A percentile compares a stretch with the other conserved stretches of the same genome.
Evolutionary conservation across 2,888 invertebrate species (phyloP).

Genomic region (Melipona beecheii): DNA sequence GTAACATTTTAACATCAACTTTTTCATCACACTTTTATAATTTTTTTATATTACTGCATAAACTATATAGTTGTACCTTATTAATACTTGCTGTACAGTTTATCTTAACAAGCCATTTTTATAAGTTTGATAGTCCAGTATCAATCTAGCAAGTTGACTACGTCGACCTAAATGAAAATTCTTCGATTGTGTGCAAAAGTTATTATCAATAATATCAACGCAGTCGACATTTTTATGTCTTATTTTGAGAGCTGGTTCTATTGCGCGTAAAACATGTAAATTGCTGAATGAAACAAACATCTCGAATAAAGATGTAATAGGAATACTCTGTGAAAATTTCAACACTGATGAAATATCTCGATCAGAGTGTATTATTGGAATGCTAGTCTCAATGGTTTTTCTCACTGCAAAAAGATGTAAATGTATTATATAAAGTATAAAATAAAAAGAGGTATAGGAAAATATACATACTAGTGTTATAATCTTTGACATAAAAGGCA

Average conservation of each 20-base stretch:
- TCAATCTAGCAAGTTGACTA: slow-evolving; percentile 86
- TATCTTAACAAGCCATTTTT: slow-evolving; percentile 19
- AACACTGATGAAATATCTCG: slow-evolving; percentile 87
- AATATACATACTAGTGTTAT: slow-evolving; percentile 86
- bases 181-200: slow-evolving; percentile 75
- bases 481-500: slow-evolving; percentile 94
- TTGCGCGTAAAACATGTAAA: slow-evolving; percentile 90
- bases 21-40: neutral
- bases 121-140: slow-evolving; percentile 83
- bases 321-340: slow-evolving; percentile 82
- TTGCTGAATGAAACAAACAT: slow-evolving; percentile 89
- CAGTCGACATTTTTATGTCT: slow-evolving; percentile 84
- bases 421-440: neutral
- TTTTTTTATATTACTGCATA: neutral
- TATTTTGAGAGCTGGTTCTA: slow-evolving; percentile 91
- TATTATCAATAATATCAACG: slow-evolving; percentile 75
- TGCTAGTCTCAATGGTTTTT: slow-evolving; percentile 85
- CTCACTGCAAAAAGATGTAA: slow-evolving; percentile 85
- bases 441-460: neutral
- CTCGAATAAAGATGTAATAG: slow-evolving; percentile 87
- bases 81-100: neutral
- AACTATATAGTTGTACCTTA: slow-evolving; percentile 13
- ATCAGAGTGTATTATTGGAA: slow-evolving; percentile 88
- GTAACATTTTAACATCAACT: slow-evolving; percentile 19
- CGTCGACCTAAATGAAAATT: slow-evolving; percentile 83